Percentiles rank a stretch among this genome's conserved stretches.
These are phyloP conservation scores for Drosophila algonquin DNA, from an alignment of 2,888 invertebrate species.

Conservation along the genomic window DNA sequence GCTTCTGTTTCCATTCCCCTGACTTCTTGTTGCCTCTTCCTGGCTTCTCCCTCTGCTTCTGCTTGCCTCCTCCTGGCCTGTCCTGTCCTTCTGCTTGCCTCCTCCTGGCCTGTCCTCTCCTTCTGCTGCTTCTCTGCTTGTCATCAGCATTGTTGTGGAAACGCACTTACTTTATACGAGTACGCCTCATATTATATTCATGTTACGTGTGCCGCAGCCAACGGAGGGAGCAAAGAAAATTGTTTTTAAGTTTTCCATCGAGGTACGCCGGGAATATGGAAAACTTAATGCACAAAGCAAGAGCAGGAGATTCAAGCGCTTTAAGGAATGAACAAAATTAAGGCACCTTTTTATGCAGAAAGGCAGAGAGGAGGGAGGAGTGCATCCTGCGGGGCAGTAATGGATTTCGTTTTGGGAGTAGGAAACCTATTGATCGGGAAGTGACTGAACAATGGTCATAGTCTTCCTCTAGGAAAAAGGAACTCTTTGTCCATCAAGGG, in stretches of 20 bases:
- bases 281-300: background rate
- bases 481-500: background rate
- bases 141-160: constrained; percentile 38
- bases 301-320: background rate
- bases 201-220: constrained; percentile 53
- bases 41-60: background rate
- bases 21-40: background rate
- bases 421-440: background rate
- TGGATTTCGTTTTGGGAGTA: background rate
- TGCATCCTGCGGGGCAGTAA: background rate
- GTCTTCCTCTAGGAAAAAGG: background rate
- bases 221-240: constrained; percentile 42
- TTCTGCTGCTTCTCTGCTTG: constrained; percentile 4
- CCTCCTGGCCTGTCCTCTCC: background rate
- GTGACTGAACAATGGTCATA: background rate
- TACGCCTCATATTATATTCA: constrained; percentile 65
- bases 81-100: background rate
- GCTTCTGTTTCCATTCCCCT: background rate
- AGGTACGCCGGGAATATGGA: constrained; percentile 16
- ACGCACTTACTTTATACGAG: constrained; percentile 59
- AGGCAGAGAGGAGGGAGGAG: too few species aligned
- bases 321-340: background rate
- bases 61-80: too few species aligned
- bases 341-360: background rate
- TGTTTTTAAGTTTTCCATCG: constrained; percentile 55